Base-by-base conservation (phyloP, 30 jellyfish, hydroid and myxozoan species). In the Cassiopea xamachana region DNA sequence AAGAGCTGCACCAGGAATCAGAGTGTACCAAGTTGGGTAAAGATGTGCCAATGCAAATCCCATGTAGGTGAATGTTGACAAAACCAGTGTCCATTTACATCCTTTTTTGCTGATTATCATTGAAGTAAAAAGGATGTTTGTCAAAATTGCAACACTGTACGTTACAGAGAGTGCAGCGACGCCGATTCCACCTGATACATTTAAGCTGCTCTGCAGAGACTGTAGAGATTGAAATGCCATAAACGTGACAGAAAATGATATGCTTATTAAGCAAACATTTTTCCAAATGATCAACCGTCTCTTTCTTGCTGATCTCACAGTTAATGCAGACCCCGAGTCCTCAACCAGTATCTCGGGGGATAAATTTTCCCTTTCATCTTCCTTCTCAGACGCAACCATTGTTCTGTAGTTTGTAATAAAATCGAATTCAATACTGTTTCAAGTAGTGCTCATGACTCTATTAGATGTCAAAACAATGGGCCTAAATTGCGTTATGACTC, bases 191-290 rank as follows among this genome's bases (percentile, higher is more conserved):
- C 50, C 94, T 44, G 51, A 39, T 4, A 77, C 47, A 69, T 87
- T 87, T 45, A 87, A 44, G 60, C 94, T 87, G 51, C 94, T 87
- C 62, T 87, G 94, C 55, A 87, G 86, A 19, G 82, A 61, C 27
- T 79, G 90, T 9, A 87, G 80, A 18, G 94, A 76, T 27, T 58
- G 86, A 77, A 77, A 87, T 69, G 94, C 85, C 94, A 87, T 78
- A 69, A 87, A 87, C 1, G 94, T 77, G 6, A 87, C 55, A 46
- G 82, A 48, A 49, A 87, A 87, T 49, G 94, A 67, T 13, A 87
- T 59, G 86, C 86, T 67, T 7, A 80, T 73, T 10, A 73, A 60
- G 49, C 78, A 6, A 18, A 87, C 86, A 78, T 87, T 87, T 39
- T 87, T 87, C 90, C 85, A 80, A 73, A 83, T 82, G 69, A 80